These are phyloP conservation scores for Gallinago paraguaiae DNA, from an alignment of 2,113 vertebrate species.

Conservation along the genomic window DNA sequence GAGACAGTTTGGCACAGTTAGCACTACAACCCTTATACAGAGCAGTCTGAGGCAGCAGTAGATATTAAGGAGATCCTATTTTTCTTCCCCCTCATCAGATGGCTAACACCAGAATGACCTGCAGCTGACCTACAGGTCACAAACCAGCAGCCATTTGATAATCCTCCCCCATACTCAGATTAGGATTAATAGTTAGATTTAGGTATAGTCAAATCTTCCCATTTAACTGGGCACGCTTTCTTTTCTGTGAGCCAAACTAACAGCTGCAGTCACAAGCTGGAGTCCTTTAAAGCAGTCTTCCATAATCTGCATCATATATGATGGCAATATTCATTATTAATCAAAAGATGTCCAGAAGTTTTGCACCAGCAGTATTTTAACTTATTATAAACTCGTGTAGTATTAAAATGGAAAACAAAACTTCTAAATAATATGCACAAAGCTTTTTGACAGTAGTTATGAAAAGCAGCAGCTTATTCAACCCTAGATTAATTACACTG, in stretches of 20 bases:
- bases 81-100: neutral
- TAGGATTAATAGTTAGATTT: neutral
- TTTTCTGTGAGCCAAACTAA: neutral
- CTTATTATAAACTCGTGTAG: neutral
- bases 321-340: neutral
- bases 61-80: neutral
- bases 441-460: neutral
- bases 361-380: neutral
- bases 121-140: neutral
- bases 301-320: neutral
- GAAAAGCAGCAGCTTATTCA: neutral
- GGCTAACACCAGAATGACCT: slow-evolving; percentile 1
- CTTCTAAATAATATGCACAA: neutral
- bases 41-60: neutral
- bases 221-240: neutral
- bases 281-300: neutral
- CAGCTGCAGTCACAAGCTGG: neutral
- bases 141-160: neutral
- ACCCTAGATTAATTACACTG: neutral
- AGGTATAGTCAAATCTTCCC: neutral
- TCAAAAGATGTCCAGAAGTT: neutral
- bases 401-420: neutral
- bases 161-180: neutral
- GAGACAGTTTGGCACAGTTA: neutral
- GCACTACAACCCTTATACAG: neutral